Base-by-base conservation (phyloP, 2,888 invertebrate species). In the Leistus spinibarbis region DNA sequence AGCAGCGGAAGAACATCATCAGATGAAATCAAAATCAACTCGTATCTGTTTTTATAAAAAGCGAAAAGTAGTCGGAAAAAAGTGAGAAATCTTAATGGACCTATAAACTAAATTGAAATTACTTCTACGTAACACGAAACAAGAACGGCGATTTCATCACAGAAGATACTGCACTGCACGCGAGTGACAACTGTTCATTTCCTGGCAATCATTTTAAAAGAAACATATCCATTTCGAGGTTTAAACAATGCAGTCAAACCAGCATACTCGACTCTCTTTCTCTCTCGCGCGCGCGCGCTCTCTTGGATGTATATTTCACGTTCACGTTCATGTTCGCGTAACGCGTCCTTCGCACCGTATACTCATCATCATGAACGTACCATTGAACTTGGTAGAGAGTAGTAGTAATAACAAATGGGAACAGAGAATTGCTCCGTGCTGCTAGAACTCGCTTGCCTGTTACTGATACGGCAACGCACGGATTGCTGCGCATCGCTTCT, bases 51-150 rank as follows among this genome's bases (percentile, higher is more conserved):
- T 40, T 40, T 40, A 40, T 40, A 40, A 40, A 40, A 40, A 40
- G 40, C 40, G 40, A 40, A 40, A 40, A 53, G 63, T 19, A 20
- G 22, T 5, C 40, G 17, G n/a, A 23, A 70, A 70, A 70, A 70
- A 60, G 27, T 17, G 56, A 57, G 68, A 56, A 17, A 57, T 60
- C 5, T 63, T 69, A 69, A 69, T 62, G 60, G 70, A 54, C 63
- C 57, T 63, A 70, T 70, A 70, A 70, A 70, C 19, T 54, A 70
- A 63, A 53, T 57, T 54, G 20, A 70, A 62, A 40, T 40, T 70
- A 53, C 27, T 69, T 69, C 57, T 69, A 60, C 63, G 53, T 62
- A 40, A 53, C 27, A 23, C 22, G 10, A 53, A n/a, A 57, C 40
- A 13, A 40, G 27, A 40, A 19, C 17, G 68, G 24, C 22, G 63